Conservation (phyloP, 64 coral and sea anemone species). For the Anthopleura sola region DNA sequence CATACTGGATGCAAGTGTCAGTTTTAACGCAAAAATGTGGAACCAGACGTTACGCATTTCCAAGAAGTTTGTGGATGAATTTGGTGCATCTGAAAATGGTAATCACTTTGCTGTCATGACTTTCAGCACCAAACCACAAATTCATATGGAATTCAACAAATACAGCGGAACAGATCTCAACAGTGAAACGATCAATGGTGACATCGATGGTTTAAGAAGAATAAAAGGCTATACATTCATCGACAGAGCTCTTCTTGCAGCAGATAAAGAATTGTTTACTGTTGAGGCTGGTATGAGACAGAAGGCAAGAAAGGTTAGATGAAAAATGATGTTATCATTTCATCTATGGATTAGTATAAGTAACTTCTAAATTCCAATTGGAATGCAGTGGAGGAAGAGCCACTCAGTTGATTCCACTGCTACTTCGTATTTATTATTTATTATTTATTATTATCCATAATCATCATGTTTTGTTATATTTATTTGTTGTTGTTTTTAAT, state of each 20-base stretch:
- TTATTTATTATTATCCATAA: too few relatives aligned
- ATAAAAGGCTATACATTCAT: not conserved
- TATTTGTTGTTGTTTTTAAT: too few relatives aligned
- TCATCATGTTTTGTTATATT: too few relatives aligned
- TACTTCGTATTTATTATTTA: too few relatives aligned
- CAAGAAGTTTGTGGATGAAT: slow-evolving; percentile 7
- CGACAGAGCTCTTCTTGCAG: slow-evolving; percentile 29
- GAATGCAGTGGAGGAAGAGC: too few relatives aligned
- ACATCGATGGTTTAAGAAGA: not conserved
- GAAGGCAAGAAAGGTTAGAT: slow-evolving; percentile 34
- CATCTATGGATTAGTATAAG: too few relatives aligned
- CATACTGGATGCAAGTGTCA: slow-evolving; percentile 35
- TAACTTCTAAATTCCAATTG: not conserved
- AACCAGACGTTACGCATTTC: not conserved
- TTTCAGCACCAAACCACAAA: slow-evolving; percentile 12
- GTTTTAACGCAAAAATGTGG: not conserved
- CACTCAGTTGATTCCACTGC: too few relatives aligned
- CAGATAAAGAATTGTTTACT: slow-evolving; percentile 36
- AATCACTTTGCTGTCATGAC: slow-evolving; percentile 36
- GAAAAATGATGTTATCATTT: not conserved
- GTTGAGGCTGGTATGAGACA: slow-evolving; percentile 39
- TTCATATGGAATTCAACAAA: slow-evolving; percentile 15
- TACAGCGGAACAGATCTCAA: slow-evolving; percentile 1
- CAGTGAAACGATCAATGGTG: not conserved
- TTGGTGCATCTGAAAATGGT: slow-evolving; percentile 26